Percentiles rank a stretch among this genome's conserved stretches.
Evolutionary conservation across 1,140 invertebrate species (phyloP).

Genomic region (Lasaia peninsularis): DNA sequence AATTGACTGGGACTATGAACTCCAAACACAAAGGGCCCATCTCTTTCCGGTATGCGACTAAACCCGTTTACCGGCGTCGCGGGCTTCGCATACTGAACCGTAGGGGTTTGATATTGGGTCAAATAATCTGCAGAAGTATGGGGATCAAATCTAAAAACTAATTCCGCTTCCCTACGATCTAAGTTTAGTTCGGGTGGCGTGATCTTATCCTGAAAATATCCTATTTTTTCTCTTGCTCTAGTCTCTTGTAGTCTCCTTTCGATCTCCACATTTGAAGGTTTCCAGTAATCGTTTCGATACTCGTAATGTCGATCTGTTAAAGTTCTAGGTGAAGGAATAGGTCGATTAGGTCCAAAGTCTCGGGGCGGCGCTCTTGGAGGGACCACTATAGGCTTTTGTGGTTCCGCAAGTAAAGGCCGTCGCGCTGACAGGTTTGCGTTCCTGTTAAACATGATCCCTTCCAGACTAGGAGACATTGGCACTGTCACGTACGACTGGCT

Average conservation of each 20-base stretch:
- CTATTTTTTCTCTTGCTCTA: slow-evolving; percentile 63
- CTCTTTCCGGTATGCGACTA: slow-evolving; percentile 60
- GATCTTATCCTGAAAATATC: slow-evolving; percentile 71
- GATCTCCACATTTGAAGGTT: slow-evolving; percentile 70
- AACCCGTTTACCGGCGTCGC: slow-evolving; percentile 63
- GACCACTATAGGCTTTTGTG: slow-evolving; percentile 64
- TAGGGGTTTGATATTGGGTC: slow-evolving; percentile 61
- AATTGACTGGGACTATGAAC: slow-evolving; percentile 74
- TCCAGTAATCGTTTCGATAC: slow-evolving; percentile 62
- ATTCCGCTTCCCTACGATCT: slow-evolving; percentile 63
- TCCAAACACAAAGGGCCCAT: slow-evolving; percentile 76
- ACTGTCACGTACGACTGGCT: slow-evolving; percentile 54
- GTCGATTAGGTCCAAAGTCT: slow-evolving; percentile 55
- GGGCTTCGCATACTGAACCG: slow-evolving; percentile 62
- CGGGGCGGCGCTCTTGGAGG: slow-evolving; percentile 63
- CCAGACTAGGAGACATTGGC: slow-evolving; percentile 72
- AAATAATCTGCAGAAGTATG: slow-evolving; percentile 64
- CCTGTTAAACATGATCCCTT: slow-evolving; percentile 74
- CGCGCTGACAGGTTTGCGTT: slow-evolving; percentile 70
- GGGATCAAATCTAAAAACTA: slow-evolving; percentile 69
- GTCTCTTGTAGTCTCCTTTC: slow-evolving; percentile 64
- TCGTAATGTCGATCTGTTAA: slow-evolving; percentile 44
- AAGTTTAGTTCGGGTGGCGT: slow-evolving; percentile 60
- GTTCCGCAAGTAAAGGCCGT: slow-evolving; percentile 66
- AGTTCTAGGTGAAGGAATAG: slow-evolving; percentile 49